Percentiles rank a stretch among this genome's conserved stretches.
Evolutionary conservation across 92 coral and sea anemone genomes (phyloP).

Genomic region (Parazoanthus darwini): DNA sequence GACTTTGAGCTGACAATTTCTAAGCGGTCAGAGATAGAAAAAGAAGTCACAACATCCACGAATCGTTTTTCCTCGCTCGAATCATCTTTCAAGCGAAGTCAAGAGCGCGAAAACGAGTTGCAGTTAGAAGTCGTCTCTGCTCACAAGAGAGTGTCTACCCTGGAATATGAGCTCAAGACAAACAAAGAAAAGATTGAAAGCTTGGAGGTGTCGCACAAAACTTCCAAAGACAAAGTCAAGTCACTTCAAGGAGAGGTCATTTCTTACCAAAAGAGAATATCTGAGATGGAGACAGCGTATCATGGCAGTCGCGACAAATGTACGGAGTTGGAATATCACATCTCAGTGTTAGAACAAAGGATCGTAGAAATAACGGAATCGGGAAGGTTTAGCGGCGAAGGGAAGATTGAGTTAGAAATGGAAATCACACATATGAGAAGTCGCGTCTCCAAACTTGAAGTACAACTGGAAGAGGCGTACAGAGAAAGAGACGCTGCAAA

Average conservation of each 20-base stretch:
- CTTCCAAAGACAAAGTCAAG: constrained; percentile 45
- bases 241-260: constrained; percentile 44
- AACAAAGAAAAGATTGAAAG: constrained; percentile 51
- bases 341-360: constrained; percentile 44
- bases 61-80: constrained; percentile 50
- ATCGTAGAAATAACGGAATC: constrained; percentile 40
- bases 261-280: constrained; percentile 33
- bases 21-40: constrained; percentile 16
- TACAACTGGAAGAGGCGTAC: constrained; percentile 39
- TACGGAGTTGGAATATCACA: constrained; percentile 40
- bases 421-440: constrained; percentile 53
- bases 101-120: constrained; percentile 51
- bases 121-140: constrained; percentile 48
- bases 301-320: constrained; percentile 28
- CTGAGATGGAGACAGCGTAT: constrained; percentile 40
- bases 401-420: constrained; percentile 37
- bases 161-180: constrained; percentile 57
- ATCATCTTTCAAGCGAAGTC: constrained; percentile 51
- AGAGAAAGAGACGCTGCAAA: constrained; percentile 44
- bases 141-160: constrained; percentile 45
- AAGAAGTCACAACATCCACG: constrained; percentile 27
- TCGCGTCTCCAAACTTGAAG: constrained; percentile 50
- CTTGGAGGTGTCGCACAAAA: constrained; percentile 33
- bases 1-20: constrained; percentile 35
- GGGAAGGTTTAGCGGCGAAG: constrained; percentile 42